phyloP scores from a whole-genome alignment of 1,140 invertebrate genomes.

The Dendroctonus ponderosae region DNA sequence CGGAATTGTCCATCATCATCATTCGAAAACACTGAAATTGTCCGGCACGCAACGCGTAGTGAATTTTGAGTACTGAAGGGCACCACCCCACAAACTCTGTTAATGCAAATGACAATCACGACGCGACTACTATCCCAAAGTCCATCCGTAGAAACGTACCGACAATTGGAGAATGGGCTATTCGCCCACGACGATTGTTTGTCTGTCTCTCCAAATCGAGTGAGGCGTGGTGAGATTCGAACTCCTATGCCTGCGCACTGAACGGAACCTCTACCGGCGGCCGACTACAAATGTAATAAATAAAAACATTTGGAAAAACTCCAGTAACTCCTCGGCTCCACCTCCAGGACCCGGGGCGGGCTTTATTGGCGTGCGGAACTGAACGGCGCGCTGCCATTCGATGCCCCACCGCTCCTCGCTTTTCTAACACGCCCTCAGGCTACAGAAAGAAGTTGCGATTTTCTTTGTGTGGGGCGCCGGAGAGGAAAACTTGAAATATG shows the following conservation, averaged over 20 bases:
- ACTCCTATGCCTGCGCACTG: slow-evolving; percentile 50
- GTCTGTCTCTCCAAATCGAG: slow-evolving; percentile 47
- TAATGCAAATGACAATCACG: slow-evolving; percentile 12
- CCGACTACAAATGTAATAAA: slow-evolving; percentile 66
- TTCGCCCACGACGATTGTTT: slow-evolving; percentile 43
- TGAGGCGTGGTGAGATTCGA: slow-evolving; percentile 51
- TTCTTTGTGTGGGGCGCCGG: slow-evolving; percentile 52
- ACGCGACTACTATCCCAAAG: slow-evolving; percentile 31
- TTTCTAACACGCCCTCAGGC: slow-evolving; percentile 43
- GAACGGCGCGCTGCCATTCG: slow-evolving; percentile 46
- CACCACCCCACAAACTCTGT: slow-evolving; percentile 17
- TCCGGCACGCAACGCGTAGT: slow-evolving; percentile 10
- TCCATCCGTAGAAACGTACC: slow-evolving; percentile 44
- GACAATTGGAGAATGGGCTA: slow-evolving; percentile 43
- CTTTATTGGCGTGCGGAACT: slow-evolving; percentile 43
- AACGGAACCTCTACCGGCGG: slow-evolving; percentile 59
- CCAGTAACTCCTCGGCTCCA: slow-evolving; percentile 37
- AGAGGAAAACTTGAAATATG: slow-evolving; percentile 53
- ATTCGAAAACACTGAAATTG: slow-evolving; percentile 14
- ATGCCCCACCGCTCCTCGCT: slow-evolving; percentile 42
- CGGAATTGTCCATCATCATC: slow-evolving; percentile 52
- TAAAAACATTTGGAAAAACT: slow-evolving; percentile 63
- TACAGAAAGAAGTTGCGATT: slow-evolving; percentile 49
- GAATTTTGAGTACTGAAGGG: slow-evolving; percentile 11
- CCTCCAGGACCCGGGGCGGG: slow-evolving; percentile 42